A percentile compares a stretch with the other conserved stretches of the same genome.
phyloP scores from a whole-genome alignment of 92 coral and sea anemone species.

The Zoanthus sociatus region DNA sequence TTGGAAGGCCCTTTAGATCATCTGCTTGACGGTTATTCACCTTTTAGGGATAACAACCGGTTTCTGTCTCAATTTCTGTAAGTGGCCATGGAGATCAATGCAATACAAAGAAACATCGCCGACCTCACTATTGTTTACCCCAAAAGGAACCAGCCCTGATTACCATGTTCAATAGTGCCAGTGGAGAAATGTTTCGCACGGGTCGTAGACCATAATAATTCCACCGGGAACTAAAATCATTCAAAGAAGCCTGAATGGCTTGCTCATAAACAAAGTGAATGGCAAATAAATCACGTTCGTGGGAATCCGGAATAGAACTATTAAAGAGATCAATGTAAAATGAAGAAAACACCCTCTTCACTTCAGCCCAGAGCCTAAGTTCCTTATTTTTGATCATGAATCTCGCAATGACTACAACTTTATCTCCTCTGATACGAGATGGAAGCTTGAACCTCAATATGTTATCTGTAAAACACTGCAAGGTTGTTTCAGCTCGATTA shows the following conservation, averaged over 20 bases:
- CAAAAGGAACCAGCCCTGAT: constrained; percentile 26
- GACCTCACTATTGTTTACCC: constrained; percentile 43
- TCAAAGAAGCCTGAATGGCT: constrained; percentile 47
- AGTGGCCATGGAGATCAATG: constrained; percentile 44
- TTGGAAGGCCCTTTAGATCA: constrained; percentile 45
- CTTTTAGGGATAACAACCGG: constrained; percentile 55
- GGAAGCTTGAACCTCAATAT: not conserved
- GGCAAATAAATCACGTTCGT: constrained; percentile 32
- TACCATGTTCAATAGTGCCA: constrained; percentile 28
- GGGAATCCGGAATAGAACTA: constrained; percentile 31
- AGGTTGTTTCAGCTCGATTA: constrained; percentile 22
- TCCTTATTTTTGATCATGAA: constrained; percentile 46
- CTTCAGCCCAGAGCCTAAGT: constrained; percentile 54
- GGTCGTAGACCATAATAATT: constrained; percentile 49
- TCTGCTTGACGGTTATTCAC: constrained; percentile 46
- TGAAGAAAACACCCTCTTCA: constrained; percentile 48
- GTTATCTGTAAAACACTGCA: constrained; percentile 7
- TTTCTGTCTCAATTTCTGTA: constrained; percentile 47
- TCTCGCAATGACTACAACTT: constrained; percentile 49
- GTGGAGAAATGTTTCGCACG: constrained; percentile 34
- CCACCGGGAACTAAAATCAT: constrained; percentile 47
- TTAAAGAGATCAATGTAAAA: constrained; percentile 39
- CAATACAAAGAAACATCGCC: constrained; percentile 48
- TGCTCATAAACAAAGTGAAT: constrained; percentile 44
- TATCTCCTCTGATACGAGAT: constrained; percentile 32